Percentiles rank a stretch among this genome's conserved stretches.
Conservation (phyloP, 2,113 vertebrate genomes). For the Patagioenas fasciata region DNA sequence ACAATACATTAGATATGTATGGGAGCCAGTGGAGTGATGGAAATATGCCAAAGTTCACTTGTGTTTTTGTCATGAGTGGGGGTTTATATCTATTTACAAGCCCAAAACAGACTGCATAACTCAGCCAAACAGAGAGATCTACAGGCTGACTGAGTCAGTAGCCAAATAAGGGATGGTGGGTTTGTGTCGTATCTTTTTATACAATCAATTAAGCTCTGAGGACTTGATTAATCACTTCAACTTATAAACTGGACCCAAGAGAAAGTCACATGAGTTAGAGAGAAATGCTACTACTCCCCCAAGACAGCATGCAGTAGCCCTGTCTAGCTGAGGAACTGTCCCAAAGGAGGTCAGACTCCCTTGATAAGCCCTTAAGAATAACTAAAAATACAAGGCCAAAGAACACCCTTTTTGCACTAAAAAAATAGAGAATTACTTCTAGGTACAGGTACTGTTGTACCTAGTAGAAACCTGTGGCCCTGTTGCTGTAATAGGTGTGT, state of each 20-base stretch:
- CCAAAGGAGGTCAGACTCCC: conserved; percentile 2
- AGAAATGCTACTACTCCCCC: neutral
- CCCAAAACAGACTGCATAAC: neutral
- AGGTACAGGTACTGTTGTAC: neutral
- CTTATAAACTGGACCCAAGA: neutral
- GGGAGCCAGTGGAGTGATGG: neutral
- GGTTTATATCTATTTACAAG: neutral
- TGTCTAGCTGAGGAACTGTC: neutral
- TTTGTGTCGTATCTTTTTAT: neutral
- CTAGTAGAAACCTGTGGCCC: neutral
- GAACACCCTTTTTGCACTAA: neutral
- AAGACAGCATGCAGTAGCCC: neutral
- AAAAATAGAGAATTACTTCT: neutral
- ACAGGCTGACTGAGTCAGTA: neutral
- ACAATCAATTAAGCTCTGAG: neutral
- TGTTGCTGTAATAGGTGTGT: neutral
- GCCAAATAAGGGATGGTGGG: neutral
- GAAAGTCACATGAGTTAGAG: neutral
- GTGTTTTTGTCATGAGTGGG: neutral
- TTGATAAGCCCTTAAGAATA: neutral
- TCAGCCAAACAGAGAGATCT: neutral
- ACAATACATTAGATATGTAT: neutral
- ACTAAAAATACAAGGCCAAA: neutral
- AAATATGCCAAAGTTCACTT: neutral
- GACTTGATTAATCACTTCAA: conserved; percentile 18